Base-by-base conservation (phyloP, 2,113 vertebrate species). In the Anseranas semipalmata region DNA sequence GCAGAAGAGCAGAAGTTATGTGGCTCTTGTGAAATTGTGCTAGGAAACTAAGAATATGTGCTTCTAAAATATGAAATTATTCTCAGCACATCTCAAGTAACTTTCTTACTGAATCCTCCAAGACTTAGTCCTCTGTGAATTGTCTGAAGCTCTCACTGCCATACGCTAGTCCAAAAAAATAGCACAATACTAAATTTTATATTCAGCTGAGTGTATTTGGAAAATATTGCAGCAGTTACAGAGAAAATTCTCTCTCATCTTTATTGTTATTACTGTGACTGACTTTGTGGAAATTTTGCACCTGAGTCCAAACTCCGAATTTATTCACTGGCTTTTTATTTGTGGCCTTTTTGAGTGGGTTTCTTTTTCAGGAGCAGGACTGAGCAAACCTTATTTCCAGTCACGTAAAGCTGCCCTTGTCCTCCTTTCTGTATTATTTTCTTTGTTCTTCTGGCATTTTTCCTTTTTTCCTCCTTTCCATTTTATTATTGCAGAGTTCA, bases 211-310 rank as follows among this genome's bases (percentile, higher is more conserved):
- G 48, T 48, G 39, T 72, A 45, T 78, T 91, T 87, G 62, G 46
- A 87, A 94, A 91, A 89, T 87, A 85, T 39, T 89, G 73, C 71
- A 48, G 56, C 77, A 89, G 33, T 85, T 91, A 85, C 41, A 33
- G 48, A 89, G 71, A 75, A 89, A 89, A 91, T 56, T 56, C 10
- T 39, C 33, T 87, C n/a, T 89, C 12, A 18, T 88, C 65, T 91
- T 87, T 92, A 80, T 83, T 76, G 81, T 91, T 87, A 74, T 75
- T 83, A 35, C 56, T 76, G 53, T 70, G 82, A 56, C 56, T 76
- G 60, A 82, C 30, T 83, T 90, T 12, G 52, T 72, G 39, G 48
- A 80, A 81, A 77, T 89, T 67, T 58, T 63, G 28, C 66, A 77
- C 72, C 18, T 7, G 30, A 72, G 28, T 77, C 50, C 46, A 67